Evolutionary conservation across 2,113 vertebrate species (phyloP).

Genomic region (Dromaius novaehollandiae): DNA sequence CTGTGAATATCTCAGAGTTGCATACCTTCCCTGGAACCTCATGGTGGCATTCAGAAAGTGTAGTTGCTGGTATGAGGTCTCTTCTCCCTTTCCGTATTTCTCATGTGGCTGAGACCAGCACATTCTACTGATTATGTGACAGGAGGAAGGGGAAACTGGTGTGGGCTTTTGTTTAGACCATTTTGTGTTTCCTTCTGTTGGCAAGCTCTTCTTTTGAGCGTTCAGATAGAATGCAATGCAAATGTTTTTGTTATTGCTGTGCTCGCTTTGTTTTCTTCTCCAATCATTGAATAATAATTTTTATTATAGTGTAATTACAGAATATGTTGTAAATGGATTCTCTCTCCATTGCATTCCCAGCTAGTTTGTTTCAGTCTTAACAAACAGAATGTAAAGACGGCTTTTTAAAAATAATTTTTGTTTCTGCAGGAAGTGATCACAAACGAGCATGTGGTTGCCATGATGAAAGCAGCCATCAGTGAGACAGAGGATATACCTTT

Average conservation of each 20-base stretch:
- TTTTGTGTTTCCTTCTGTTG: not conserved
- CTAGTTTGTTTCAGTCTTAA: not conserved
- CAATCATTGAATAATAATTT: not conserved
- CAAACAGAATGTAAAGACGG: not conserved
- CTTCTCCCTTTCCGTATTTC: not conserved
- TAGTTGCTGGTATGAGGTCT: not conserved
- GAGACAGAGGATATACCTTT: conserved; percentile 90
- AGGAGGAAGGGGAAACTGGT: not conserved
- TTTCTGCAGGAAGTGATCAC: conserved; percentile 92
- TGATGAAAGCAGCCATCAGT: conserved; percentile 97
- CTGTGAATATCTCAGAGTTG: not conserved
- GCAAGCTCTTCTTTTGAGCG: not conserved
- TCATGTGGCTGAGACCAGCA: not conserved
- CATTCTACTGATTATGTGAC: not conserved
- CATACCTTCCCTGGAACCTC: not conserved
- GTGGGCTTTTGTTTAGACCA: not conserved
- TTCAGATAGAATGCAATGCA: not conserved
- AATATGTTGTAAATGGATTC: rapidly evolving
- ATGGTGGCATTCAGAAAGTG: not conserved
- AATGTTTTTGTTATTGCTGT: not conserved
- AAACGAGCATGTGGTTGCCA: conserved; percentile 93
- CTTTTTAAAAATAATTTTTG: not conserved
- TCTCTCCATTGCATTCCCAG: not conserved
- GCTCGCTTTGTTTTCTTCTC: not conserved
- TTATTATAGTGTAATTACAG: rapidly evolving